Evolutionary conservation across 2,888 invertebrate genomes (phyloP), one percentile per base, ranked within the genome.

Genomic region (Aproaerema taeniolella): DNA sequence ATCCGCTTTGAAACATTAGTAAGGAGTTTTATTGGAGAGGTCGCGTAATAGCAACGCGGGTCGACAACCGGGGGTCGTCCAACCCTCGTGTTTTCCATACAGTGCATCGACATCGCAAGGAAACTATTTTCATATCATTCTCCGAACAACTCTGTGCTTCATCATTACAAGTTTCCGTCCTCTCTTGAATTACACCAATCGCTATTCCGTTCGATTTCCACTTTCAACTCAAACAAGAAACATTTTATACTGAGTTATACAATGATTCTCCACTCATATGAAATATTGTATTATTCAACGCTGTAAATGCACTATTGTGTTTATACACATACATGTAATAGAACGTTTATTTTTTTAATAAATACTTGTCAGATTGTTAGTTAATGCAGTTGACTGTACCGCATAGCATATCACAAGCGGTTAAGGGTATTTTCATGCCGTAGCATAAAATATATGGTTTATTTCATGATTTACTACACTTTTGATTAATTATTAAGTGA

Each of bases 41-140:
- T n/a, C n/a, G n/a, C n/a, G n/a, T n/a, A n/a, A n/a, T n/a, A n/a
- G 20, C 20, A 20, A 20, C 20, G 17, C 35, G 41, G 46, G 40
- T 40, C 50, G 53, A 31, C 45, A 48, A 52, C 47, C 52, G 50
- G 47, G 41, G 45, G 54, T 50, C 43, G 42, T 26, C 49, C 43
- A 46, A 46, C 52, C 47, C 47, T 50, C 53, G 43, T 49, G 46
- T 46, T 37, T 46, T 49, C 52, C 52, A 49, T 41, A 29, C 34
- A 31, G 43, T 49, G 33, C 50, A 45, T 46, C 49, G 52, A 55
- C 47, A 35, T 35, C 41, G 54, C 45, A 55, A 56, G 64, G 57
- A 69, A 70, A 70, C 63, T 64, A 67, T 67, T 64, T 62, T 57
- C 61, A 61, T 64, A 61, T 57, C 42, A 63, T 58, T 65, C 64